Evolutionary conservation across 2,888 invertebrate species (phyloP).

Genomic region (Pteria penguin): DNA sequence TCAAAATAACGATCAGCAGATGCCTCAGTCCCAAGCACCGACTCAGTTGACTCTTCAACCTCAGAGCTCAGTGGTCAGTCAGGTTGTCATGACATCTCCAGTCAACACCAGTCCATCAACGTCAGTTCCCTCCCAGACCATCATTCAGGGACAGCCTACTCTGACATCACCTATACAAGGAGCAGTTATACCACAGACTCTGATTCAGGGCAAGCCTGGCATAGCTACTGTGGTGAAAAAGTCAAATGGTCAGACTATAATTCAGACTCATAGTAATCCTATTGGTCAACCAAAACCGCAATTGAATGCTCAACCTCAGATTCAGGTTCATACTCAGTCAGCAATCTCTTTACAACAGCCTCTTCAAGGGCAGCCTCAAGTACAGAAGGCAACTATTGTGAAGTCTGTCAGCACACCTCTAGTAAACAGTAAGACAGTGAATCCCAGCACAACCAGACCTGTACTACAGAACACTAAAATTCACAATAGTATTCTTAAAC

Average conservation of each 20-base stretch:
- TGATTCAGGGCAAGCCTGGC: constrained; percentile 8
- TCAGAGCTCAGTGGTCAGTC: constrained; percentile 18
- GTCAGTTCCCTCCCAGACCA: constrained; percentile 53
- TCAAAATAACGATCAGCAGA: constrained; percentile 35
- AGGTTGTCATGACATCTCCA: constrained; percentile 56
- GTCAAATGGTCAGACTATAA: background rate
- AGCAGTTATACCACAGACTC: constrained; percentile 12
- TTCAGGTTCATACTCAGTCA: constrained; percentile 15
- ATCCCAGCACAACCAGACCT: background rate
- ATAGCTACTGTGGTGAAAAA: background rate
- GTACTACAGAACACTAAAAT: constrained; percentile 14
- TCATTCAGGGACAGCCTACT: constrained; percentile 30
- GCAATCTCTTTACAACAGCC: constrained; percentile 27
- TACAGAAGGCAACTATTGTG: constrained; percentile 40
- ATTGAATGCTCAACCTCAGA: constrained; percentile 19
- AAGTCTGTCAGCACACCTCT: constrained; percentile 44
- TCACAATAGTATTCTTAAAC: constrained; percentile 53
- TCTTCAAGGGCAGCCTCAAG: constrained; percentile 52
- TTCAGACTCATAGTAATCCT: constrained; percentile 7
- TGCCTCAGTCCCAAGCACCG: constrained; percentile 4
- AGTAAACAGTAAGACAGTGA: background rate
- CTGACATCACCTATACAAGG: constrained; percentile 16
- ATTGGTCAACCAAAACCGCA: constrained; percentile 16
- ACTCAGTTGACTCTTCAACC: constrained; percentile 33
- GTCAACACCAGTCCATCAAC: constrained; percentile 48